These are phyloP conservation scores for Aspidapion aeneum DNA, from an alignment of 2,888 invertebrate species.

Conservation along the genomic window DNA sequence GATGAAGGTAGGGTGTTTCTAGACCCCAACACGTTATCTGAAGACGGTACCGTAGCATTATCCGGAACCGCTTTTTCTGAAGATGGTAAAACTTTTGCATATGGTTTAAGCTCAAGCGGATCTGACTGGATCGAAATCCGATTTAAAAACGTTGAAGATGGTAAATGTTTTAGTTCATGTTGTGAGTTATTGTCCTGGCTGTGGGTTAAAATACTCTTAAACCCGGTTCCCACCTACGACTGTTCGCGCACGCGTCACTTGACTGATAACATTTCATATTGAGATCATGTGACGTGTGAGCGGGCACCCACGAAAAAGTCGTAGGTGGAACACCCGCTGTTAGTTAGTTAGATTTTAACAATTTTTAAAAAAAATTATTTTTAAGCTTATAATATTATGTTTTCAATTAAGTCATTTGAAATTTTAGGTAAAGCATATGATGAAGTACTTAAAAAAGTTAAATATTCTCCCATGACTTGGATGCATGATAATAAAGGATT, in stretches of 20 bases:
- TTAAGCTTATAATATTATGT: too few species aligned
- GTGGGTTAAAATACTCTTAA: too few species aligned
- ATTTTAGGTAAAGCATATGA: conserved; percentile 65
- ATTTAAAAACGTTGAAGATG: conserved; percentile 71
- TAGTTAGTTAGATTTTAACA: too few species aligned
- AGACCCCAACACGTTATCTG: conserved; percentile 91
- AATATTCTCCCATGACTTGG: conserved; percentile 91
- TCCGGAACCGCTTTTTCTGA: conserved; percentile 78
- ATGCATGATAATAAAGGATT: conserved; percentile 92
- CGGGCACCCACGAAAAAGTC: too few species aligned
- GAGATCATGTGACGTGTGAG: too few species aligned
- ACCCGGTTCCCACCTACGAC: too few species aligned
- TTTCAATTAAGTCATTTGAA: background rate
- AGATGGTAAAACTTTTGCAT: conserved; percentile 86
- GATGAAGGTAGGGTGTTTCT: conserved; percentile 81
- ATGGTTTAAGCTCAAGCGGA: conserved; percentile 88
- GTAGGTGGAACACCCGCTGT: too few species aligned
- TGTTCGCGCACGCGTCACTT: too few species aligned
- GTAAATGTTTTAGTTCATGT: conserved; percentile 40
- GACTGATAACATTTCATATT: too few species aligned
- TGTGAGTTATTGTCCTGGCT: too few species aligned
- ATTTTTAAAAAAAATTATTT: too few species aligned
- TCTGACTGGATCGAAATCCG: conserved; percentile 96
- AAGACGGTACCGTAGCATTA: conserved; percentile 86
- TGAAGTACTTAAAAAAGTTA: conserved; percentile 88